Evolutionary conservation across 2,113 vertebrate species (phyloP).

Genomic region (Corythoichthys haematopterus): DNA sequence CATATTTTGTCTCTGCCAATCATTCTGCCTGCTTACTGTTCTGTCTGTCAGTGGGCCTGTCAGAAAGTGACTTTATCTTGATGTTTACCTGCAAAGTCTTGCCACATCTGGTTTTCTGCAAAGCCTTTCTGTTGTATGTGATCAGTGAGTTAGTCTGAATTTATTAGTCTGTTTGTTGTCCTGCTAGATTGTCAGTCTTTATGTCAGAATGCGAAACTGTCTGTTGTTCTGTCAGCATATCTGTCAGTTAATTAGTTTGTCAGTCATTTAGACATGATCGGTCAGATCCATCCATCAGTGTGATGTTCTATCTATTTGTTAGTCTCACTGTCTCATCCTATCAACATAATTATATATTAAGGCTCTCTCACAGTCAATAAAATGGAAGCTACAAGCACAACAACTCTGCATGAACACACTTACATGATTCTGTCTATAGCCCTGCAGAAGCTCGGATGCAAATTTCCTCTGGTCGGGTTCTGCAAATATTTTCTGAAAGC

Average conservation of each 20-base stretch:
- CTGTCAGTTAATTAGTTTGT: neutral
- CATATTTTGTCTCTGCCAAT: no score
- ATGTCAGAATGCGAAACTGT: neutral
- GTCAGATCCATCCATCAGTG: neutral
- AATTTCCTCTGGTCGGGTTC: conserved; percentile 11
- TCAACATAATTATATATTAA: conserved; percentile 21
- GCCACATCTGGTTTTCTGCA: no score
- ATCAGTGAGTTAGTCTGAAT: no score
- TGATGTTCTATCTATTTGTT: neutral
- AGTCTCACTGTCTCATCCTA: neutral
- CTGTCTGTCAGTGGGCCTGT: neutral
- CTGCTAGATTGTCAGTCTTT: neutral
- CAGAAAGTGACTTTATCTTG: no score
- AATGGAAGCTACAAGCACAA: conserved; percentile 1
- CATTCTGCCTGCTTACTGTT: neutral
- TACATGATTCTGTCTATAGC: conserved; percentile 44
- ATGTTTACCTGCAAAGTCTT: no score
- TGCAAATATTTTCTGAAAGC: conserved; percentile 43
- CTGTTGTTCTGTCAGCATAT: neutral
- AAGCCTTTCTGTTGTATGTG: no score
- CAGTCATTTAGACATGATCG: neutral
- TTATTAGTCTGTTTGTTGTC: no score
- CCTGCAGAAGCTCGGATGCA: conserved; percentile 22
- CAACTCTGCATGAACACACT: conserved; percentile 36
- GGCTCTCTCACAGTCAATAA: conserved; percentile 37